Base-by-base conservation (phyloP, 2,113 vertebrate species). In the Melanostigma gelatinosum region DNA sequence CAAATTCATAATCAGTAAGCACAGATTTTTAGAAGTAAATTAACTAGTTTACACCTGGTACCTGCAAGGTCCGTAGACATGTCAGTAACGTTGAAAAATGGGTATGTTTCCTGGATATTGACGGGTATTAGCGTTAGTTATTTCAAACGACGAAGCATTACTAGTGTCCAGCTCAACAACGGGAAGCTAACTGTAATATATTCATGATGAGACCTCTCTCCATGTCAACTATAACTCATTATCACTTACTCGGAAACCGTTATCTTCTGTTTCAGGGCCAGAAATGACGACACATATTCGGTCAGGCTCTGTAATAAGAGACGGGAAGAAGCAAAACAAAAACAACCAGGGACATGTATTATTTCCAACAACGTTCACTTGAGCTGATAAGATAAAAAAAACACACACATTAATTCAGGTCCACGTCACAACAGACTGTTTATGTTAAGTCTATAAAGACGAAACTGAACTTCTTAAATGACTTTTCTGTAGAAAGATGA, bases 241-340 rank as follows among this genome's bases (percentile, higher is more conserved):
- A 34, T 36, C 91, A 97, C 98, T 99, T 93, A 99, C 98, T 97
- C 97, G 10, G 96, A 95, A 32, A 96, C 95, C 27, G 97, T 93
- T 27, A 99, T 97, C 91, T 97, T 98, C 93, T 98, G 96, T 88
- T 99, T 99, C 83, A 99, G 93, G n/a, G 95, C 95, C 89, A 99
- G 93, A 84, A 99, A 93, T 44, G 97, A 96, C 4, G 96, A 92
- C 71, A 99, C 95, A 81, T 98, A 99, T 82, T 98, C 97, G 70
- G 96, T 96, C 88, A 99, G 91, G 83, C 92, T 99, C 98, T 99
- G 95, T 1, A 24, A 44, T 4, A n/a, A 64, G 8, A 77, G 7
- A 34, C 4, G 2, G 11, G 16, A 48, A 44, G 11, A 46, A 27
- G 62, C 29, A 80, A 58, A 72, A 61, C 55, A 55, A 78, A 69